Evolutionary conservation across 1,140 invertebrate genomes (phyloP).

Genomic region (Metaphire vulgaris): DNA sequence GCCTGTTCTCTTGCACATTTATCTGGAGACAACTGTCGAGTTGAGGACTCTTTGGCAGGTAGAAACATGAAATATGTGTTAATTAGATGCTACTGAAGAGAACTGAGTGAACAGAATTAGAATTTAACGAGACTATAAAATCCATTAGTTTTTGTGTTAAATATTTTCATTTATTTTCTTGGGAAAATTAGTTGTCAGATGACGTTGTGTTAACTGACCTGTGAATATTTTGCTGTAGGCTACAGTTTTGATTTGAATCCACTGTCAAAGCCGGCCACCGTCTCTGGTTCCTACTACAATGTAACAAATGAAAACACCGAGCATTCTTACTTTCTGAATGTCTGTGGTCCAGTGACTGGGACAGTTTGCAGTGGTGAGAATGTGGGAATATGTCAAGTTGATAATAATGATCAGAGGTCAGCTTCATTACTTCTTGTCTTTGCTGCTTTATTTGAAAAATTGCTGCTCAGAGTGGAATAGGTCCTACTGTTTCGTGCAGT

Average conservation of each 20-base stretch:
- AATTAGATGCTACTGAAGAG: too few relatives aligned
- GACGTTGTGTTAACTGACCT: too few relatives aligned
- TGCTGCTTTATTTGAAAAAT: too few relatives aligned
- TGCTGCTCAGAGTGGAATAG: too few relatives aligned
- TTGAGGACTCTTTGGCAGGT: slow-evolving; percentile 13
- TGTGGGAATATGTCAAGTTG: slow-evolving; percentile 8
- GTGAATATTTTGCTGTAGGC: slow-evolving; percentile 7
- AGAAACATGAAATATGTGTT: too few relatives aligned
- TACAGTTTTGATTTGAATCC: slow-evolving; percentile 11
- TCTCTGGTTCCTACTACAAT: not conserved
- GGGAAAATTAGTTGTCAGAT: too few relatives aligned
- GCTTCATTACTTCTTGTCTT: not conserved
- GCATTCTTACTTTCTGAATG: slow-evolving; percentile 9
- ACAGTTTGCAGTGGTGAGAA: not conserved
- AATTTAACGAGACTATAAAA: too few relatives aligned
- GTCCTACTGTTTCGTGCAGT: too few relatives aligned
- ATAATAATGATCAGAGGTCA: not conserved
- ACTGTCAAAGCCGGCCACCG: not conserved
- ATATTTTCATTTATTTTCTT: too few relatives aligned
- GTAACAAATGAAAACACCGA: not conserved
- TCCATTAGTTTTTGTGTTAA: too few relatives aligned
- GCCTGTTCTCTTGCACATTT: not conserved
- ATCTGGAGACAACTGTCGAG: slow-evolving; percentile 1
- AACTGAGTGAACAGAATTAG: too few relatives aligned
- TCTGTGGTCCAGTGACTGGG: slow-evolving; percentile 6